Evolutionary conservation across 2,113 vertebrate genomes (phyloP).

Genomic region (Dasyprocta punctata): DNA sequence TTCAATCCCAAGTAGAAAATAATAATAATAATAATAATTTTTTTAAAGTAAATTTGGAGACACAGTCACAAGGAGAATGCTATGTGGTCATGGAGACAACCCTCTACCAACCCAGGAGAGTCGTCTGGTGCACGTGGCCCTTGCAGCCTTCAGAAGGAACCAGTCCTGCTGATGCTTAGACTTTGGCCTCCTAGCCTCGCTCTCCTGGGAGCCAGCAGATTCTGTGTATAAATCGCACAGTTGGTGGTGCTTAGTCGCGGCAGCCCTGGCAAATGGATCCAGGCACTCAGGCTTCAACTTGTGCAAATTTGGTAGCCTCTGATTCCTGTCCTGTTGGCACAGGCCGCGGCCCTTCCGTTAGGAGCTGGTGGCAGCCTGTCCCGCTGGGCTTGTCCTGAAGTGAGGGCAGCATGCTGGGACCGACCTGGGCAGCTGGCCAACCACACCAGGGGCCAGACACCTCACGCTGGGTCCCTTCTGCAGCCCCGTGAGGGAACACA

Average conservation of each 20-base stretch:
- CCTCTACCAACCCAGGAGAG: background rate
- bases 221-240: background rate
- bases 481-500: background rate
- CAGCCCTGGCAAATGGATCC: background rate
- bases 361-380: background rate
- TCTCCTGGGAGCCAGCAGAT: background rate
- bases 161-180: background rate
- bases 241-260: too few relatives aligned
- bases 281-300: background rate
- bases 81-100: fast-evolving
- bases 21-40: too few relatives aligned
- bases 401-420: background rate
- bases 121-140: background rate
- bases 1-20: background rate
- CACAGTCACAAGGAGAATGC: fast-evolving
- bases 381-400: background rate
- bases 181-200: background rate
- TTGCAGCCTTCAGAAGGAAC: too few relatives aligned
- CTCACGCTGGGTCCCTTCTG: background rate
- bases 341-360: background rate
- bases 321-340: fast-evolving
- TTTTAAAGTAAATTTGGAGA: background rate
- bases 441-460: background rate
- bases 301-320: background rate
- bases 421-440: slow-evolving; percentile 20